A percentile compares a stretch with the other conserved stretches of the same genome.
Evolutionary conservation across 1,140 invertebrate genomes (phyloP).

Genomic region (Bombus turneri): DNA sequence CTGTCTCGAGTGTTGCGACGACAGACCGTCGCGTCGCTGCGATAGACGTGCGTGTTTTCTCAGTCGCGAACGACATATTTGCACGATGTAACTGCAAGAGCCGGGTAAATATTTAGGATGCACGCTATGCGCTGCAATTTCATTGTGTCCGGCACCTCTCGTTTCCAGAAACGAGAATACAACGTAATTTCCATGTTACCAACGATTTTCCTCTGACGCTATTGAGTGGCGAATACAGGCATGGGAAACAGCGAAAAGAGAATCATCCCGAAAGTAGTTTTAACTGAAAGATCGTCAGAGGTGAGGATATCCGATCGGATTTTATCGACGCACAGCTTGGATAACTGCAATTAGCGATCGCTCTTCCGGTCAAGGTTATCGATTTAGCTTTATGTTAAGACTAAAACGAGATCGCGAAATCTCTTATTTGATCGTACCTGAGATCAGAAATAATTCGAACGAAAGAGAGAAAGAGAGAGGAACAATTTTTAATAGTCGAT

Average conservation of each 20-base stretch:
- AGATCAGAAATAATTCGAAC: neutral
- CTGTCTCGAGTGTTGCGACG: conserved; percentile 36
- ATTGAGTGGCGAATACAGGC: neutral
- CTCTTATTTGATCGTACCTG: too few species aligned
- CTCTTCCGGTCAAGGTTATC: neutral
- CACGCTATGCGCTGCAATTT: conserved; percentile 63
- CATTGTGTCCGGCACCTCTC: conserved; percentile 9
- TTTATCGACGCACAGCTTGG: neutral
- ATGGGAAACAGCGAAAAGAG: neutral
- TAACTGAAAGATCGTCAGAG: conserved; percentile 31
- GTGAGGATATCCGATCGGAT: neutral
- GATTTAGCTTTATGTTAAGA: neutral
- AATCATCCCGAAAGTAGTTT: conserved; percentile 21
- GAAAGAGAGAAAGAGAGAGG: neutral
- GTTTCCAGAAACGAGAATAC: conserved; percentile 52
- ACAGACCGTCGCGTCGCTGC: conserved; percentile 18
- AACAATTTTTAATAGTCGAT: neutral
- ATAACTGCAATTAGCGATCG: neutral
- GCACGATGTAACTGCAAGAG: conserved; percentile 64
- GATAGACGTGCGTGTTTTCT: conserved; percentile 60
- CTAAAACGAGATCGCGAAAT: neutral
- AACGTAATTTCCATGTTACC: conserved; percentile 60
- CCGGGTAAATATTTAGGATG: conserved; percentile 69
- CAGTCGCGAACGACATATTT: conserved; percentile 65
- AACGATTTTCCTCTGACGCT: conserved; percentile 54